These are phyloP conservation scores for Erythrolamprus reginae DNA, from an alignment of 2,113 vertebrate genomes.

Conservation along the genomic window DNA sequence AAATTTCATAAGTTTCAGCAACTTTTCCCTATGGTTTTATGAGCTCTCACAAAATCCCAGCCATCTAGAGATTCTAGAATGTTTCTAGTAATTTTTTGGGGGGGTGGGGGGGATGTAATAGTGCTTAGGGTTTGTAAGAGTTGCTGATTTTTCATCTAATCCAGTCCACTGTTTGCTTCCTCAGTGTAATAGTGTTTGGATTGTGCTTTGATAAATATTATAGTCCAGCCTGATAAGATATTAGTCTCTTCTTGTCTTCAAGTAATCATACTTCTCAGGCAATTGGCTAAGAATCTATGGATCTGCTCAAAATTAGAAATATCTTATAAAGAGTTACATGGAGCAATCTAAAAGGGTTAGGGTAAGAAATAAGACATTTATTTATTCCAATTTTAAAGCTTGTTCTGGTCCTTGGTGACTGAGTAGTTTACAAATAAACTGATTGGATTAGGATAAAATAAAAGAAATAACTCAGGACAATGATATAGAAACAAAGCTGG, in stretches of 20 bases:
- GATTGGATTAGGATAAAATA: background rate
- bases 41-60: too few species aligned
- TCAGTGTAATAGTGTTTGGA: background rate
- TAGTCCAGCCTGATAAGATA: background rate
- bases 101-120: rapidly evolving
- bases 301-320: background rate
- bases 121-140: background rate
- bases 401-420: background rate
- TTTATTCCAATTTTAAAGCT: background rate
- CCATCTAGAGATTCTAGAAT: background rate
- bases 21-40: background rate
- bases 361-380: background rate
- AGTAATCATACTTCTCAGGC: background rate
- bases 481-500: background rate
- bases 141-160: background rate
- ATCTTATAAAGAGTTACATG: background rate
- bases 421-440: background rate
- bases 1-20: background rate
- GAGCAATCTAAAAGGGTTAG: background rate
- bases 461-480: background rate
- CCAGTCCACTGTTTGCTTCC: background rate
- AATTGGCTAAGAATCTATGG: background rate
- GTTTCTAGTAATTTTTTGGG: background rate
- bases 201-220: background rate
- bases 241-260: background rate